Base-by-base conservation (phyloP, 2,797 vertebrate species). In the Melanotaenia maccullochi region DNA sequence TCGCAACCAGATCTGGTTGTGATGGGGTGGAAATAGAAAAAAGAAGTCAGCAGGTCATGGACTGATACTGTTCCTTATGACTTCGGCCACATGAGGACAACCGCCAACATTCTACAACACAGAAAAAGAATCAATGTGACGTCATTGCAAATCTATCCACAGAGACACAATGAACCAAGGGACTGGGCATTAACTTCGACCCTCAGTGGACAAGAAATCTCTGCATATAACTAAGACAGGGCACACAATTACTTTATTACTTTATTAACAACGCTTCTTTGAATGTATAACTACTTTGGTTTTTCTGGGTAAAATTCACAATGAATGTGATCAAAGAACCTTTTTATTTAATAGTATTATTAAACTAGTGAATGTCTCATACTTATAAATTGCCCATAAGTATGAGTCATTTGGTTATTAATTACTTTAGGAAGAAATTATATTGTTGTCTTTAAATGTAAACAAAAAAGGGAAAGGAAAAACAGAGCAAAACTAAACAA, bases 121-220 rank as follows among this genome's bases (percentile, higher is more conserved):
- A 75, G 79, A 82, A 58, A 3, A 18, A 65, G 70, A 84, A 93
- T 93, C 89, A 79, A 90, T 91, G 79, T 75, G 81, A 85, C 80
- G 81, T 87, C 69, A 73, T 83, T 55, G 25, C 2, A 44, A 59
- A 79, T 71, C 77, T 69, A 57, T 85, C 84, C 85, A 68, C 20
- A 1, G 83, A 79, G 81, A 71, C 22, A 35, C 4, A 20, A 51
- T 76, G 74, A 89, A 65, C 44, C 74, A 70, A 80, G 69, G 76
- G 66, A 77, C 72, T 62, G 68, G 73, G 62, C 24, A 60, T 82
- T 78, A 78, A 82, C 75, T 78, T 60, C 88, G 83, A 91, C 84
- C 87, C 74, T 9, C 11, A 68, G 61, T 71, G 68, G 81, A 90
- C 74, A 69, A 73, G 67, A 85, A 86, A 81, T 67, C 28, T 66